Base-by-base conservation (phyloP, 2,888 invertebrate genomes). In the Dilophus febrilis region DNA sequence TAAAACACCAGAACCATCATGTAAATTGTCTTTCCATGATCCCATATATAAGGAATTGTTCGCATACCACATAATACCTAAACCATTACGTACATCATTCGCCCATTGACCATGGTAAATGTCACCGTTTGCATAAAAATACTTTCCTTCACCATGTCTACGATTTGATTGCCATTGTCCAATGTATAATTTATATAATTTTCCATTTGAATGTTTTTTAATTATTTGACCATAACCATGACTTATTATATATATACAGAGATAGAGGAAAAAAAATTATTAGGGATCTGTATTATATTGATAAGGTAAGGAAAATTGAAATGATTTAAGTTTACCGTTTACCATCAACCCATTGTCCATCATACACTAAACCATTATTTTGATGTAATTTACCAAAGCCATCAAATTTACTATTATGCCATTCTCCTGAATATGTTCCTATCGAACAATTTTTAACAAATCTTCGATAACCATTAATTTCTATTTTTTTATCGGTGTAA, bases 101-200 rank as follows among this genome's bases (percentile, higher is more conserved):
- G 46, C 40, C 61, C 61, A 61, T 22, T 49, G 45, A 7, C 59
- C 59, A 35, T 53, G 59, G 41, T 58, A 59, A 3, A 54, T 49
- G 2, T 57, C 56, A 41, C 59, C 51, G 1, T 4, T 22, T 22
- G 47, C 28, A 43, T 53, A 58, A 42, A 54, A 56, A 35, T 58
- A 53, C 38, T 60, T 59, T n/a, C 62, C 62, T 43, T 55, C 56
- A 7, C 59, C 62, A 35, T 50, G 51, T 41, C 58, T 59, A 46
- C 50, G 50, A 32, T 53, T 56, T 17, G 55, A 44, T 11, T 37
- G 37, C 60, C 61, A 61, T 13, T 51, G 42, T 0, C 62, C 62
- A 8, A 56, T 41, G 35, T 59, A 61, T 40, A 61, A 48, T 8
- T 51, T 44, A 26, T 51, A 41, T 10, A 50, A 37, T 18, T 49